Base-by-base conservation (phyloP, 2,888 invertebrate genomes). In the Venusia cambrica region DNA sequence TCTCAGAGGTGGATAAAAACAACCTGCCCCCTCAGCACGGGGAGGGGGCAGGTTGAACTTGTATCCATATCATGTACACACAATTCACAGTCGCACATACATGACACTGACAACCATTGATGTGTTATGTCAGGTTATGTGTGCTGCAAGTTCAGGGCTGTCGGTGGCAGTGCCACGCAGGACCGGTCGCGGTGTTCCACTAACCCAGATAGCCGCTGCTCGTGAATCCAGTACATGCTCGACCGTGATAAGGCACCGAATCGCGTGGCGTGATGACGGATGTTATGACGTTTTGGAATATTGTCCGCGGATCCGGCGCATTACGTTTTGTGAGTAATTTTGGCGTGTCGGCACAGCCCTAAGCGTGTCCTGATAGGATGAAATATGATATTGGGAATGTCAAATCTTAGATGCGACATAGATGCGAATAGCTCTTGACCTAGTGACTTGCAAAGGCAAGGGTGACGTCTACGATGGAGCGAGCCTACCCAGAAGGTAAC, bases 131-230 rank as follows among this genome's bases (percentile, higher is more conserved):
- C n/a, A n/a, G n/a, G n/a, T n/a, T n/a, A n/a, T n/a, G n/a, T n/a
- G n/a, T 68, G 50, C 47, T 51, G 48, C 83, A 83, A 81, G 83
- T 81, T 80, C 84, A 80, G 67, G 79, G 80, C 68, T 76, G 62
- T 21, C 42, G 36, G 40, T 40, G 35, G 35, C 40, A 40, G 40
- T 40, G 35, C 36, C 40, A 35, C n/a, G 27, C 50, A 57, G 33
- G 55, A 56, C 63, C 57, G 67, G 63, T 67, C 63, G 60, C 63
- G 62, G 58, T 65, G 70, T 32, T 73, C 72, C 35, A 68, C 62
- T 74, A 56, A 73, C 74, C 74, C 52, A 31, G 29, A 37, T 47
- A 16, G 18, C 6, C 3, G 1, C 2, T 10, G 18, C 33, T 32
- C 19, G 19, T 28, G 10, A 22, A 13, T 22, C 3, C 26, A 8